Evolutionary conservation across 2,797 vertebrate genomes (phyloP), one percentile per base, ranked within the genome.

Genomic region (Muraenolepis orangiensis): DNA sequence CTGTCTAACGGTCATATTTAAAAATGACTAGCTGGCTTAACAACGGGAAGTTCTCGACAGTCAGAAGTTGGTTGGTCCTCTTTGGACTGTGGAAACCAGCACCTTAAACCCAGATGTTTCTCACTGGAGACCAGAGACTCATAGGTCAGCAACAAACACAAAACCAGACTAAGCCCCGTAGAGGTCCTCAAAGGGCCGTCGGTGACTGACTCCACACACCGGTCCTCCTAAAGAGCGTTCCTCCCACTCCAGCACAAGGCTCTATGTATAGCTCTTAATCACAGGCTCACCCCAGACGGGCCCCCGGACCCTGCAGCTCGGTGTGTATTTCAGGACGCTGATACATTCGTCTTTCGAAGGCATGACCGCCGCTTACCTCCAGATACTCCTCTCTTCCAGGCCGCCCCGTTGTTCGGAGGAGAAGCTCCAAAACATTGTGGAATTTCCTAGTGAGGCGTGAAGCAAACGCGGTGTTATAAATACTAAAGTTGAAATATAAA

Each of bases 211-310:
- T 18, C 20, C 3, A n/a, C 51, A 57, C 51, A 11, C 51, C 4
- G 51, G 8, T 20, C n/a, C 51, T 57, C n/a, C 51, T 23, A 57
- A 8, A 57, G 51, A 23, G 51, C n/a, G 51, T 57, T 57, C n/a
- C 51, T 57, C 84, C 12, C 26, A 4, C 51, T 73, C 87, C 75
- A 67, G 76, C 38, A 69, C 76, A 69, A 69, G 38, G 75, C 84
- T 6, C 76, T 94, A 94, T 90, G 89, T 93, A 93, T 94, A 94
- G 91, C 84, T 78, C 88, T 90, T 92, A 93, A 94, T 94, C 93
- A 91, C 91, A 92, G 89, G 91, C 92, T 93, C 89, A 91, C 91
- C 90, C 86, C 84, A 85, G 84, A 80, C 87, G n/a, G n/a, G n/a
- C 87, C 91, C 90, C 92, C 86, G 13, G 20, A 5, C 64, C 64